These are phyloP conservation scores for Diadromus collaris DNA, from an alignment of 2,888 invertebrate species.

Conservation along the genomic window DNA sequence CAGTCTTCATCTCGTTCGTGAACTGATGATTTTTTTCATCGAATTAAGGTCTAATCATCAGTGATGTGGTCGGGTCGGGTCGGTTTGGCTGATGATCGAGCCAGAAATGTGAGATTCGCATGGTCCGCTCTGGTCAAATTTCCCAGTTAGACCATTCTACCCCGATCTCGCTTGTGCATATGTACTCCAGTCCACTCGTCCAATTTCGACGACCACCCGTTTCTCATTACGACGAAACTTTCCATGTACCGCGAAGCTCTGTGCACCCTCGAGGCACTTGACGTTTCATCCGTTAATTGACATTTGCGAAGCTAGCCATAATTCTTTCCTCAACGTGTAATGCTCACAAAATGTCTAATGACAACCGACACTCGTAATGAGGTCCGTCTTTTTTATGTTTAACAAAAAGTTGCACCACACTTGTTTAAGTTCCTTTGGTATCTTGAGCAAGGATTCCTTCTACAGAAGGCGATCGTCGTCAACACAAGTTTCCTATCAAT, in stretches of 20 bases:
- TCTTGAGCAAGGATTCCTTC: background rate
- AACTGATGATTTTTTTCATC: background rate
- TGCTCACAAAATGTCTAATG: background rate
- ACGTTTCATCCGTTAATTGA: background rate
- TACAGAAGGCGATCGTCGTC: background rate
- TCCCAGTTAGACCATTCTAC: background rate
- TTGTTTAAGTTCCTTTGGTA: background rate
- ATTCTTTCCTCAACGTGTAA: background rate
- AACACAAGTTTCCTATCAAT: background rate
- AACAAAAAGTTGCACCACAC: background rate
- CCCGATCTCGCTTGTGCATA: background rate
- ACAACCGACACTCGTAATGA: background rate
- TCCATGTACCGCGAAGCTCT: background rate
- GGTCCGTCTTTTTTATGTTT: background rate
- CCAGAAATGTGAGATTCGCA: background rate
- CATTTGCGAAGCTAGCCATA: background rate
- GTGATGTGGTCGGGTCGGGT: background rate
- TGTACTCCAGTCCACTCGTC: background rate
- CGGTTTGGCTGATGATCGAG: too few species aligned
- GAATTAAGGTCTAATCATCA: background rate
- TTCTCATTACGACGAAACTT: slow-evolving; percentile 11
- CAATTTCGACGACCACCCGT: background rate
- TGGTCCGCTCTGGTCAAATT: background rate
- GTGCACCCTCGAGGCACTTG: background rate
- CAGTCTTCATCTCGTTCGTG: too few species aligned